Evolutionary conservation across 2,113 vertebrate species (phyloP), one percentile per base, ranked within the genome.

Genomic region (Sciurus niger): DNA sequence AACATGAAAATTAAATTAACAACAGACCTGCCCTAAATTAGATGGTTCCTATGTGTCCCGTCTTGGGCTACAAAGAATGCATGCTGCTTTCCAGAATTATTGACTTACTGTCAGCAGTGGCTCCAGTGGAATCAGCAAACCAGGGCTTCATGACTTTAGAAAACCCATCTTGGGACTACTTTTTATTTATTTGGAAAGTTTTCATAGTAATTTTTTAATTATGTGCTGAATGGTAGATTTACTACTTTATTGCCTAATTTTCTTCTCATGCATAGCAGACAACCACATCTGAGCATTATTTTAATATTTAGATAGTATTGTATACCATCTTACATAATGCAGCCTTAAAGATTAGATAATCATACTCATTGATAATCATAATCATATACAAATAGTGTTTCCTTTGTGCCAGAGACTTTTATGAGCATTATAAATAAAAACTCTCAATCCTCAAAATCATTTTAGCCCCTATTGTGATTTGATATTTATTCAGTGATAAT

Each of bases 351-450:
- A 70, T 72, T 74, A 34, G 53, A 89, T 34, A 10, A n/a, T 67
- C 30, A 68, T 51, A 78, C 28, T 76, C n/a, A 85, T 34, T 76
- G 24, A 82, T 70, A 63, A 77, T 25, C 37, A 30, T 8, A 37
- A 37, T 16, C 22, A 53, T 43, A 48, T 5, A 60, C 24, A 63
- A 24, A 60, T 67, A 30, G 30, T 67, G 11, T 32, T 67, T 32
- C 0, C 9, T 40, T 55, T 87, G 58, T 14, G 32, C 70, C 25
- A 84, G 89, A 51, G 53, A 18, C 63, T 94, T 51, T 32, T 89
- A 37, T 74, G 70, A 77, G 30, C 53, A 9, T 60, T 96, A 72
- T 94, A 65, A 43, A 53, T 65, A 88, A 92, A 72, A 58, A 68
- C 63, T 60, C 24, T 83, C 34, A 91, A 43, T 40, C 73, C 4